A percentile compares a stretch with the other conserved stretches of the same genome.
These are phyloP conservation scores for Leptinotarsa juncta DNA, from an alignment of 2,888 invertebrate genomes.

Conservation along the genomic window DNA sequence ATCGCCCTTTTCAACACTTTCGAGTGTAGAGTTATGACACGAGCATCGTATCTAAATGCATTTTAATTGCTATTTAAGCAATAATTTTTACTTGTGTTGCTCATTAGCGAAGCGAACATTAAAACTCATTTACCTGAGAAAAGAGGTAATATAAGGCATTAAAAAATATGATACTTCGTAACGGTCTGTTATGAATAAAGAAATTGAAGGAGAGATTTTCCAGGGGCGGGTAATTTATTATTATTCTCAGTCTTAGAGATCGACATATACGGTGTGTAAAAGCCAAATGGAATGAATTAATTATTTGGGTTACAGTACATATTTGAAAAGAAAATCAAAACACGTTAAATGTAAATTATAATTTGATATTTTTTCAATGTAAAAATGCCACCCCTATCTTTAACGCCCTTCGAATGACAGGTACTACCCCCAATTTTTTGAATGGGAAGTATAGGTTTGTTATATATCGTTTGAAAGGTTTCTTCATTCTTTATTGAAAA, in stretches of 20 bases:
- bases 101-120: conserved; percentile 53
- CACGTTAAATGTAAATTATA: too few relatives aligned
- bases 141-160: conserved; percentile 51
- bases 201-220: conserved; percentile 40
- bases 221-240: conserved; percentile 27
- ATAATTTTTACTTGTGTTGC: conserved; percentile 53
- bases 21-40: conserved; percentile 36
- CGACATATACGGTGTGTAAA: too few relatives aligned
- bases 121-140: conserved; percentile 56
- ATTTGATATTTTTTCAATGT: too few relatives aligned
- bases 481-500: too few relatives aligned
- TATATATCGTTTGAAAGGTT: too few relatives aligned
- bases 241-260: neutral
- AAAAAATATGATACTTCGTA: conserved; percentile 53
- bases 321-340: too few relatives aligned
- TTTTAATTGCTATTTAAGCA: conserved; percentile 49
- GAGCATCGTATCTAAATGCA: conserved; percentile 42
- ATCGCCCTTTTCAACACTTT: conserved; percentile 25
- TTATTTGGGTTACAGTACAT: too few relatives aligned
- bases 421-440: too few relatives aligned
- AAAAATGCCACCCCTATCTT: too few relatives aligned
- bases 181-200: conserved; percentile 54
- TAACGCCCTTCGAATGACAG: too few relatives aligned
- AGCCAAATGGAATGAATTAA: too few relatives aligned
- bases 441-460: too few relatives aligned